Base-by-base conservation (phyloP, 2,888 invertebrate genomes). In the Anorthoa munda region DNA sequence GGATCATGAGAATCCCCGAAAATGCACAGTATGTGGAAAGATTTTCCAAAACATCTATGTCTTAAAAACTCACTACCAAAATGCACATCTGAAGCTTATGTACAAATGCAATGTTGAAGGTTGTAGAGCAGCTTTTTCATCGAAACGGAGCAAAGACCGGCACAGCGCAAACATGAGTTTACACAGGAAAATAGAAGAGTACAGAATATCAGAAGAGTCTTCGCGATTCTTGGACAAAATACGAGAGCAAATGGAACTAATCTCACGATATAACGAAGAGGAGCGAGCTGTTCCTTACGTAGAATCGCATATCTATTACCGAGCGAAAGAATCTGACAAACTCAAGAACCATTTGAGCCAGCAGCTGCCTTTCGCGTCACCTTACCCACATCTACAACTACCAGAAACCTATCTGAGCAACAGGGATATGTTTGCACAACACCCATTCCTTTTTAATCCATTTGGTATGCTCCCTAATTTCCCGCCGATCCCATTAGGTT, bases 101-200 rank as follows among this genome's bases (percentile, higher is more conserved):
- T 99, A 99, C 94, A 98, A 98, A 91, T 99, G 99, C 95, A 98
- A 98, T 89, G 98, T 99, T 45, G 99, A 99, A 84, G 99, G 99
- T 1, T 99, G 99, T 93, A 98, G 98, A 94, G 99, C 99, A 0
- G 98, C 99, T 0, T 99, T 99, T 92, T 98, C 99, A 9, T 99
- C 99, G 0, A 99, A 99, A 92, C 97, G 99, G 73, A 98, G 98
- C 89, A 97, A 99, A 87, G 99, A 99, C 90, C 97, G 99, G 2
- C 99, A 99, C 93, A 98, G 98, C 90, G 97, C 99, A 23, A 99
- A 99, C 92, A 96, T 98, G 72, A 99, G 98, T 92, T 97, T 99
- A 55, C 99, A 99, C 91, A 97, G 99, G 84, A 99, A 99, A 93
- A 96, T 99, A 71, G 97, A 97, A 58, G 97, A 97, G 75, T 95